A percentile compares a stretch with the other conserved stretches of the same genome.
Conservation (phyloP, 2,888 invertebrate species). For the Anticlea derivata region DNA sequence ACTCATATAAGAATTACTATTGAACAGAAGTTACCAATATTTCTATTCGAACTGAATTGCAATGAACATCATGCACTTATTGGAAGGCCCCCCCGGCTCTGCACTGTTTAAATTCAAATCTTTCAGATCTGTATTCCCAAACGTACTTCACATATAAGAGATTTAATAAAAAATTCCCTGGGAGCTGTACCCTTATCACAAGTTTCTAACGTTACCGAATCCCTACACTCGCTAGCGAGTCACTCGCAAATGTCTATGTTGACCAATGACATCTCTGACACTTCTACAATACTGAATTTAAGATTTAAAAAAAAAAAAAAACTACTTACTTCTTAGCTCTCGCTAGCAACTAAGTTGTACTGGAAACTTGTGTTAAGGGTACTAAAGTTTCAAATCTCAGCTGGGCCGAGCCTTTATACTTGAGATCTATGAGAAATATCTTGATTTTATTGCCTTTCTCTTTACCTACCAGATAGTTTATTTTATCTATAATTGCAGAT, state of each 20-base stretch:
- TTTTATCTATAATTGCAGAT: no score
- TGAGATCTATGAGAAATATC: conserved; percentile 42
- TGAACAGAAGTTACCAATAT: conserved; percentile 15
- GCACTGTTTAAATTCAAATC: conserved; percentile 59
- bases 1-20: conserved; percentile 1
- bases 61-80: conserved; percentile 52
- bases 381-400: conserved; percentile 42
- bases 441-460: conserved; percentile 20
- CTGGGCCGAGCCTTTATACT: conserved; percentile 44
- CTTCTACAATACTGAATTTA: no score
- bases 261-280: no score
- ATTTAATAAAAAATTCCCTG: conserved; percentile 69
- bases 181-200: conserved; percentile 31
- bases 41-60: conserved; percentile 47
- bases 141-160: conserved; percentile 64
- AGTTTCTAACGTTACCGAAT: neutral
- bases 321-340: no score
- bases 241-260: no score
- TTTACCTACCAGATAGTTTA: neutral
- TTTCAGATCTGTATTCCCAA: conserved; percentile 63
- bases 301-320: no score
- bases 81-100: conserved; percentile 47
- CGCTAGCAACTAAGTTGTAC: no score
- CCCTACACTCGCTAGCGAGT: no score
- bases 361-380: neutral